Evolutionary conservation across 2,113 vertebrate species (phyloP).

Genomic region (Semicossyphus pulcher): DNA sequence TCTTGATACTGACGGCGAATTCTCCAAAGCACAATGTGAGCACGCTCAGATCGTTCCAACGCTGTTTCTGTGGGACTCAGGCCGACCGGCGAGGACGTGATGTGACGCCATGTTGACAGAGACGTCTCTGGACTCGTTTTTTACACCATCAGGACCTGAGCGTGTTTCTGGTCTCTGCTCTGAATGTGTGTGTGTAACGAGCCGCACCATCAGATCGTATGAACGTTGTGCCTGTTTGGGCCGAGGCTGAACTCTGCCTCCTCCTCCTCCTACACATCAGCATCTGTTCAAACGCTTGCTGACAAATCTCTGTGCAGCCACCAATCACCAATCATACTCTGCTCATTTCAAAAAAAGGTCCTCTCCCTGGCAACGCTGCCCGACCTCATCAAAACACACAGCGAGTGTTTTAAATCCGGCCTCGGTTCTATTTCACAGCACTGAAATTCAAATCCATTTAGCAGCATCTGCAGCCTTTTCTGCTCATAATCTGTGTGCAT

Average conservation of each 20-base stretch:
- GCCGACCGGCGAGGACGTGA: background rate
- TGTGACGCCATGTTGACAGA: background rate
- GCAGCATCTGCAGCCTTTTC: conserved; percentile 64
- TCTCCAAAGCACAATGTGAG: conserved; percentile 15
- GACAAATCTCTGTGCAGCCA: conserved; percentile 18
- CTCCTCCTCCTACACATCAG: conserved; percentile 44
- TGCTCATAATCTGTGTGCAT: conserved; percentile 51
- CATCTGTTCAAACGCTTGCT: conserved; percentile 21
- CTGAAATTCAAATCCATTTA: conserved; percentile 64
- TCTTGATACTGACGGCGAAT: conserved; percentile 32
- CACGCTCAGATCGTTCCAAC: background rate
- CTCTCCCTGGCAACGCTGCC: conserved; percentile 22
- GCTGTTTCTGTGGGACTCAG: background rate
- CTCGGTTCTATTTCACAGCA: conserved; percentile 30
- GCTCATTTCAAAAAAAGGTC: background rate
- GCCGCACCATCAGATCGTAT: background rate
- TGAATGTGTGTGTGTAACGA: background rate
- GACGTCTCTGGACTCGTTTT: background rate
- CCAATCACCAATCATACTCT: conserved; percentile 18
- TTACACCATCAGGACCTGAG: background rate
- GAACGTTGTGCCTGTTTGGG: background rate
- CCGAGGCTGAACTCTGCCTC: conserved; percentile 19
- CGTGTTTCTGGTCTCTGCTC: background rate
- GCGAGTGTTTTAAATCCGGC: conserved; percentile 45
- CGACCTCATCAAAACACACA: conserved; percentile 10